These are phyloP conservation scores for Dichetophora obliterata DNA, from an alignment of 2,888 invertebrate genomes.

Conservation along the genomic window DNA sequence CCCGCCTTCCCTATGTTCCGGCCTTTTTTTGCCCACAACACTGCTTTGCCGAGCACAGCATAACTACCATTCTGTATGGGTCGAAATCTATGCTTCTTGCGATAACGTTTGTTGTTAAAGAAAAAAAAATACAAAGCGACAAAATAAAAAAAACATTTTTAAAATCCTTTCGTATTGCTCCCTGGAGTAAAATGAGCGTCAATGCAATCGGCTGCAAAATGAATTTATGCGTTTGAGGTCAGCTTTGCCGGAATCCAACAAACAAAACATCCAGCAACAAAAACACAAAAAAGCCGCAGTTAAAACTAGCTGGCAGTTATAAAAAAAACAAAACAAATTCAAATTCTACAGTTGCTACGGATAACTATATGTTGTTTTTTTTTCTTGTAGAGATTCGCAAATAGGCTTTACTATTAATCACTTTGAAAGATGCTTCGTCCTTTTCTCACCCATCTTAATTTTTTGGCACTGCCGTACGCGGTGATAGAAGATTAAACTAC, in stretches of 20 bases:
- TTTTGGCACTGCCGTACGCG: no score
- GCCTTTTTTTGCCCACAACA: neutral
- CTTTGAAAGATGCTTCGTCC: no score
- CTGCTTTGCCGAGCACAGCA: neutral
- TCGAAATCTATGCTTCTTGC: constrained; percentile 18
- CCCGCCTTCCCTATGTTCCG: no score
- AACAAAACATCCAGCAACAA: neutral
- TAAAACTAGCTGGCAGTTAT: no score
- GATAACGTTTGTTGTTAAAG: constrained; percentile 29
- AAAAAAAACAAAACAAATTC: neutral
- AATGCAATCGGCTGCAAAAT: constrained; percentile 65
- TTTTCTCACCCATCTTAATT: no score
- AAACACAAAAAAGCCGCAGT: neutral
- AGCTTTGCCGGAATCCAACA: constrained; percentile 32
- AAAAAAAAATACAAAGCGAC: constrained; percentile 36
- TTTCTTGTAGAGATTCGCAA: no score
- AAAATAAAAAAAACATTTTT: constrained; percentile 50
- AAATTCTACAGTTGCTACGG: no score
- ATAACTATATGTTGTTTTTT: no score
- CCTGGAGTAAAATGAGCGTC: constrained; percentile 67
- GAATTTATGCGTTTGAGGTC: constrained; percentile 63
- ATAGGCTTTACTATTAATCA: no score
- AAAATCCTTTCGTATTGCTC: constrained; percentile 66
- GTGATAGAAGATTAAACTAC: no score
- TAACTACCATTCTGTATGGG: neutral